Conservation (phyloP, 2,113 vertebrate genomes). For the Brachyistius frenatus region DNA sequence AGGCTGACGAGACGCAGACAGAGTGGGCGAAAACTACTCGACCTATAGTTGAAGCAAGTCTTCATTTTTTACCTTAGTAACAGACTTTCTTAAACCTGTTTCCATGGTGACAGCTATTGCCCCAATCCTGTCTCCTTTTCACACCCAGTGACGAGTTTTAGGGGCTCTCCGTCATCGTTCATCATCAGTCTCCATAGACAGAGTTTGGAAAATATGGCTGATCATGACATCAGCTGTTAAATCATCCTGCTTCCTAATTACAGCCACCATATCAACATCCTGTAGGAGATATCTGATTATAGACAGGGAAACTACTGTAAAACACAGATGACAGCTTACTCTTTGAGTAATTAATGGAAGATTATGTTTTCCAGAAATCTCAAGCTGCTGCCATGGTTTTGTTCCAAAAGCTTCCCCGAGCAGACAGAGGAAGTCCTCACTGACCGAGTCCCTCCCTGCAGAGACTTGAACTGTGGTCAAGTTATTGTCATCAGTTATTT, state of each 20-base stretch:
- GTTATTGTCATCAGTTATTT: slow-evolving; percentile 71
- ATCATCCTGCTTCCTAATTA: slow-evolving; percentile 19
- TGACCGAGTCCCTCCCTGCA: slow-evolving; percentile 38
- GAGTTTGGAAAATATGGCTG: slow-evolving; percentile 3
- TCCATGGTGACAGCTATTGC: slow-evolving; percentile 61
- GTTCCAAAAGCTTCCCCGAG: slow-evolving; percentile 42
- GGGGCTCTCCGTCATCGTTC: slow-evolving; percentile 15
- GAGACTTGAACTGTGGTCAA: slow-evolving; percentile 59
- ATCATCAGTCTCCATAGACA: slow-evolving; percentile 34
- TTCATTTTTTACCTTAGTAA: slow-evolving; percentile 40
- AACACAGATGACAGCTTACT: slow-evolving; percentile 46
- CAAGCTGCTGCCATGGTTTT: slow-evolving; percentile 56
- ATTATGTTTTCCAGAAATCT: slow-evolving; percentile 54
- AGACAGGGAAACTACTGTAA: slow-evolving; percentile 25
- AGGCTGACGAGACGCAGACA: slow-evolving; percentile 13
- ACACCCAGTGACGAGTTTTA: slow-evolving; percentile 24
- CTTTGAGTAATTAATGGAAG: slow-evolving; percentile 43
- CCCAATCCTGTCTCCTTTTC: slow-evolving; percentile 41
- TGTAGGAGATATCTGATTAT: slow-evolving; percentile 35
- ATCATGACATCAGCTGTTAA: slow-evolving; percentile 24
- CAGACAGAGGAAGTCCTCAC: slow-evolving; percentile 43
- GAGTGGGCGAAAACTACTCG: neutral
- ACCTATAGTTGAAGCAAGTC: slow-evolving; percentile 18
- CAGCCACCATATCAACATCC: slow-evolving; percentile 22
- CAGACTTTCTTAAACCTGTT: slow-evolving; percentile 57